These are phyloP conservation scores for Pipistrellus pipistrellus DNA, from an alignment of 2,797 vertebrate species.

Conservation along the genomic window DNA sequence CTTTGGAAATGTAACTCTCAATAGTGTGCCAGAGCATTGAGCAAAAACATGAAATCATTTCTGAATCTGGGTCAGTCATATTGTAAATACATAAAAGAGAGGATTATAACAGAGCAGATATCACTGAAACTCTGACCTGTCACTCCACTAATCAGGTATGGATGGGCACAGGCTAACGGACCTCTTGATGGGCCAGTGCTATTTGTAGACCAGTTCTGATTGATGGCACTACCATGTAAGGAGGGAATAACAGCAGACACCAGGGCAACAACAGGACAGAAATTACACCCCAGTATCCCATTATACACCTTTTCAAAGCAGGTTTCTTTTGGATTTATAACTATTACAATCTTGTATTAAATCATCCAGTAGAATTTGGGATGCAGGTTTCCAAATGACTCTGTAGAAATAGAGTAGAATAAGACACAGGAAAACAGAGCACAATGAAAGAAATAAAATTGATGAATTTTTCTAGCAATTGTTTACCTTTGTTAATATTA, in stretches of 20 bases:
- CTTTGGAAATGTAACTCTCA: slow-evolving; percentile 43
- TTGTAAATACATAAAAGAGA: slow-evolving; percentile 62
- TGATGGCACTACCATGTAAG: not conserved
- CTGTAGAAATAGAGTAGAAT: not conserved
- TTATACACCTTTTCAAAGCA: not conserved
- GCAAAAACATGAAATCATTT: not conserved
- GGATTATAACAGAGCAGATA: not conserved
- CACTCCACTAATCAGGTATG: not conserved
- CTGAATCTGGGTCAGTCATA: slow-evolving; percentile 58
- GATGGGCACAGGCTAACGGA: not conserved
- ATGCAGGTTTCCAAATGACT: slow-evolving; percentile 19
- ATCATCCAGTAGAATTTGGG: not conserved
- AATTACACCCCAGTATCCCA: not conserved
- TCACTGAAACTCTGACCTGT: slow-evolving; percentile 3
- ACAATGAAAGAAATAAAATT: not conserved
- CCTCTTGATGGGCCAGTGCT: not conserved
- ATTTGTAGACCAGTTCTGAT: slow-evolving; percentile 15
- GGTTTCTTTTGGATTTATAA: not conserved
- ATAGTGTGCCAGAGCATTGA: not conserved
- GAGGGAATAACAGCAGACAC: not conserved
- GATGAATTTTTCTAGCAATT: slow-evolving; percentile 18
- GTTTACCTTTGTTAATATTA: not conserved
- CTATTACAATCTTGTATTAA: not conserved
- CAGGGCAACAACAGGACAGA: not conserved
- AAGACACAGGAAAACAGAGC: not conserved